A percentile compares a stretch with the other conserved stretches of the same genome.
These are phyloP conservation scores for Potorous gilbertii DNA, from an alignment of 2,797 vertebrate genomes.

Conservation along the genomic window DNA sequence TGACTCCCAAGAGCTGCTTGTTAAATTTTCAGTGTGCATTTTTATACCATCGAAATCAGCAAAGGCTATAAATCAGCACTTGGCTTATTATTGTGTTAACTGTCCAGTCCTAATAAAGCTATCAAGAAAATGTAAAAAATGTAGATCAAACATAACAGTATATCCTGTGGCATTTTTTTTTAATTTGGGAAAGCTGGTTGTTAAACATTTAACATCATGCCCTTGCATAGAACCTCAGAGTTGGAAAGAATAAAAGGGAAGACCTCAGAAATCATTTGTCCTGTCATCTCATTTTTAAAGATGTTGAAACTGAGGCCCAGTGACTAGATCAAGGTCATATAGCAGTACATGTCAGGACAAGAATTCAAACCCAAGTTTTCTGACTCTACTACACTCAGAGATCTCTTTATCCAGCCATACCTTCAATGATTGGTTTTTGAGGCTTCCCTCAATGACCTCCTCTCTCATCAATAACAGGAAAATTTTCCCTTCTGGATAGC, in stretches of 20 bases:
- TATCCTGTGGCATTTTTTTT: not conserved
- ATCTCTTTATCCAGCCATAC: not conserved
- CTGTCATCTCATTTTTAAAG: not conserved
- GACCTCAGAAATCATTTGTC: not conserved
- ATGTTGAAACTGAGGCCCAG: not conserved
- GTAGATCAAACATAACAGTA: not conserved
- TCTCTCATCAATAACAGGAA: not conserved
- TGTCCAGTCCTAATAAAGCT: not conserved
- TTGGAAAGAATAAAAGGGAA: not conserved
- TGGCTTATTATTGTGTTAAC: not conserved
- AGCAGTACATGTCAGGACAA: not conserved
- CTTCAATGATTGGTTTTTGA: no score
- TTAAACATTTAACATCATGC: not conserved
- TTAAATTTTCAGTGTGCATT: not conserved
- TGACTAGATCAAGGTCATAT: not conserved
- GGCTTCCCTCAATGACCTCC: not conserved
- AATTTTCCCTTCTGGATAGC: not conserved
- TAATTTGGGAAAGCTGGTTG: not conserved
- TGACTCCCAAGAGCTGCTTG: not conserved
- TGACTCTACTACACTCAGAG: not conserved
- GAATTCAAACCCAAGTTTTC: not conserved
- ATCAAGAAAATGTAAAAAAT: not conserved
- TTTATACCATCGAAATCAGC: not conserved
- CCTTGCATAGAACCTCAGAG: not conserved
- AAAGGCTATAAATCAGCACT: not conserved